A percentile compares a stretch with the other conserved stretches of the same genome.
These are phyloP conservation scores for Ceratothoa steindachneri DNA, from an alignment of 2,888 invertebrate species.

Conservation along the genomic window DNA sequence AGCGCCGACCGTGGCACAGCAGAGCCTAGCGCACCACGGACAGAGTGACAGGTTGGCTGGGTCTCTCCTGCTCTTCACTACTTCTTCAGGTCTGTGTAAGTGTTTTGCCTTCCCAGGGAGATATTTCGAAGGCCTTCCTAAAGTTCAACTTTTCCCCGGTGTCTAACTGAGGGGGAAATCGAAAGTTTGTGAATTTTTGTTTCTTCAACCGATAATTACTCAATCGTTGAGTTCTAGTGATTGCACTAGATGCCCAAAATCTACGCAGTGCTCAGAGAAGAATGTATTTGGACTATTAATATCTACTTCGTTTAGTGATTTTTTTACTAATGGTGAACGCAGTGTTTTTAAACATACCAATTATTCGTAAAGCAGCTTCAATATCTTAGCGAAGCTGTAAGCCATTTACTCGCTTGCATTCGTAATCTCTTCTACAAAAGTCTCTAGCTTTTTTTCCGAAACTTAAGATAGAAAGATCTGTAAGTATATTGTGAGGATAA, in stretches of 20 bases:
- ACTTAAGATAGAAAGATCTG: background rate
- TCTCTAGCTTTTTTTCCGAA: background rate
- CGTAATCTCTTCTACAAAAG: background rate
- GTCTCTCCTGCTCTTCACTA: conserved; percentile 37
- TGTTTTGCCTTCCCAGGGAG: background rate
- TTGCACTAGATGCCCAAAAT: no score
- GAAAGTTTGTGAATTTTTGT: no score
- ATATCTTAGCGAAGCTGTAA: background rate
- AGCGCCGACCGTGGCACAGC: background rate
- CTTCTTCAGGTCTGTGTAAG: conserved; percentile 26
- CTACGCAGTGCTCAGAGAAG: no score
- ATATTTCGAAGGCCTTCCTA: background rate
- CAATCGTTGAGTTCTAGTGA: no score
- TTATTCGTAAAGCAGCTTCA: background rate
- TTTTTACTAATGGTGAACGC: background rate
- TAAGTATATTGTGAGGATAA: no score
- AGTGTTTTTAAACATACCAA: background rate
- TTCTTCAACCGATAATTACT: no score
- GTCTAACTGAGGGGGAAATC: no score
- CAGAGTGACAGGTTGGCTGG: conserved; percentile 41
- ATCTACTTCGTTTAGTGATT: no score
- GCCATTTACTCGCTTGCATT: background rate
- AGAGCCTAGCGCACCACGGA: conserved; percentile 34
- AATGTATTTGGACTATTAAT: no score
- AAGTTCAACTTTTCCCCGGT: background rate